Evolutionary conservation across 1,140 invertebrate species (phyloP), one percentile per base, ranked within the genome.

Genomic region (Hypsibius dujardini): DNA sequence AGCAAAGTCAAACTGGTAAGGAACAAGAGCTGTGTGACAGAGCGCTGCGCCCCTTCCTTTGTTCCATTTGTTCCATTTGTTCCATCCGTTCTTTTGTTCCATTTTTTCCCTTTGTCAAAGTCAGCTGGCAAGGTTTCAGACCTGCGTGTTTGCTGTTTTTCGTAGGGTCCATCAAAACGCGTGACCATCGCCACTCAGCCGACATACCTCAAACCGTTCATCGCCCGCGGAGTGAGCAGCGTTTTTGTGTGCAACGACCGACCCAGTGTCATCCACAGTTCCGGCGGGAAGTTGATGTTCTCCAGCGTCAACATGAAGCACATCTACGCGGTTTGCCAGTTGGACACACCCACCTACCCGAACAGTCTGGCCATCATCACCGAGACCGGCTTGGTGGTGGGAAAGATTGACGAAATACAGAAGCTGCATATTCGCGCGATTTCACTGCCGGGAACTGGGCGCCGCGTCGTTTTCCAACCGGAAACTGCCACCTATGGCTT

Each of bases 241-340:
- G 93, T 99, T 1, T 98, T 99, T 82, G 95, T 94, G 14, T 98
- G 95, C 78, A 96, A 92, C 0, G 95, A 99, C 80, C 84, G 95
- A 69, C 95, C 95, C 0, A 96, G 95, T 0, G 95, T 99, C 1
- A 97, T 98, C 74, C 98, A 98, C 81, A 96, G 92, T 3, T 95
- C 92, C 7, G 98, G 98, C 82, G 91, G 97, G 77, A 98, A 98
- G 81, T 83, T 99, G 1, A 93, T 98, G 0, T 98, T 98, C 81
- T 97, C 94, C 45, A 98, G 98, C 83, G 95, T 99, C 1, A 99
- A 99, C 81, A 82, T 98, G 12, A 92, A 93, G 79, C 91, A 98
- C 81, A 95, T 98, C 0, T 92, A 91, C 77, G 92, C 97, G 77
- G 98, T 98, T 92, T 98, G 95, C 80, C 92, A 92, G 0, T 79